Percentiles rank a stretch among this genome's conserved stretches.
Conservation (phyloP, 1,140 invertebrate species). For the Zelostemma sp. region DNA sequence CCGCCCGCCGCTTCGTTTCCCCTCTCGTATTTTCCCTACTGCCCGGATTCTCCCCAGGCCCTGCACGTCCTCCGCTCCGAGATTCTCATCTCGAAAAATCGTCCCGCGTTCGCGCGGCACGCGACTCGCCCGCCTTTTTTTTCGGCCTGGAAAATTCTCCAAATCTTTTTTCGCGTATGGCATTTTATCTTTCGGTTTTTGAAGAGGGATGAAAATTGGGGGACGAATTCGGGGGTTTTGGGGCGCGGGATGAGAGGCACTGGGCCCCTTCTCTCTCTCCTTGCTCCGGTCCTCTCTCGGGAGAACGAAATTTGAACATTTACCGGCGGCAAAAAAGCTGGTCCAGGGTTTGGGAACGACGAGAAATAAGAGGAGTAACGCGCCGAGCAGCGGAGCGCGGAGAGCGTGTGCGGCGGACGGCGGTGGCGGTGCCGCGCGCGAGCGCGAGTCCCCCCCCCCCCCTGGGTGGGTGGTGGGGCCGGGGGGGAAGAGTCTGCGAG, state of each 20-base stretch:
- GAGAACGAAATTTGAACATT: conserved; percentile 68
- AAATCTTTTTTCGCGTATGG: no score
- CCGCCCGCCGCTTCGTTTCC: conserved; percentile 44
- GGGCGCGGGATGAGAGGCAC: no score
- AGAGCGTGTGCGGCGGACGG: conserved; percentile 20
- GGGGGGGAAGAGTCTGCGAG: conserved; percentile 48
- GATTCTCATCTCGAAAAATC: conserved; percentile 61
- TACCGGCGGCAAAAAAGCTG: conserved; percentile 65
- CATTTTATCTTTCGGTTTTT: no score
- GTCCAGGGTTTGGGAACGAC: conserved; percentile 47
- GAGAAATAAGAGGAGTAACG: conserved; percentile 34
- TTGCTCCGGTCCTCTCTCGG: conserved; percentile 35
- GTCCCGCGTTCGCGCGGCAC: conserved; percentile 21
- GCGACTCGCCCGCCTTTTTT: no score
- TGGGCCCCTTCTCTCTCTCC: conserved; percentile 48
- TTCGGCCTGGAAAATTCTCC: no score
- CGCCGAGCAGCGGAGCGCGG: conserved; percentile 17
- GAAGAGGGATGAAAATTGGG: no score
- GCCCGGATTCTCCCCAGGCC: conserved; percentile 45
- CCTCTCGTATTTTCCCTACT: conserved; percentile 42
- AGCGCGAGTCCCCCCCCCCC: conserved; percentile 9
- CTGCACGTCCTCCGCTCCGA: conserved; percentile 45
- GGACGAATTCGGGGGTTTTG: no score
- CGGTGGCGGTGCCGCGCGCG: conserved; percentile 13
- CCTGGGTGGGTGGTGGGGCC: conserved; percentile 18